phyloP scores from a whole-genome alignment of 1,140 invertebrate species.

The Rhyzopertha dominica region DNA sequence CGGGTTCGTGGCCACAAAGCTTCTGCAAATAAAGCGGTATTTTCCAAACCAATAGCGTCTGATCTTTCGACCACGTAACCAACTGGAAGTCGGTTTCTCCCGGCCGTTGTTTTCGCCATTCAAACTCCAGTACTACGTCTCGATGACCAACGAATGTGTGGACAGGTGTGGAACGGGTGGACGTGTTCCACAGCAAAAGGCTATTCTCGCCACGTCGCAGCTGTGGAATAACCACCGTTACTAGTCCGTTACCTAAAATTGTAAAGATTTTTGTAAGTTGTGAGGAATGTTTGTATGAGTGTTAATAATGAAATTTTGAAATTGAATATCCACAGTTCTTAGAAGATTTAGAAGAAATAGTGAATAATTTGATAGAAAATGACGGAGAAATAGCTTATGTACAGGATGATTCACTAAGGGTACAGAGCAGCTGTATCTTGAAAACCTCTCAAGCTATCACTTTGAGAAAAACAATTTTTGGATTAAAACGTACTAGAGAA shows the following conservation, averaged over 20 bases:
- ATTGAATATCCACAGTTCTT: too few species aligned
- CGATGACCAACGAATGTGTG: conserved; percentile 89
- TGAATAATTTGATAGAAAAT: too few species aligned
- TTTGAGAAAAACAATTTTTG: too few species aligned
- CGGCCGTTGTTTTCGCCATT: conserved; percentile 71
- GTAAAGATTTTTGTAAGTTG: conserved; percentile 42
- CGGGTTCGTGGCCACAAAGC: conserved; percentile 56
- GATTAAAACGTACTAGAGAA: too few species aligned
- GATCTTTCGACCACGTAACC: conserved; percentile 95
- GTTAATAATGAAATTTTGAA: too few species aligned
- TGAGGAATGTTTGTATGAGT: too few species aligned
- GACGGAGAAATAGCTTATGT: too few species aligned
- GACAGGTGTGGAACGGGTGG: conserved; percentile 64
- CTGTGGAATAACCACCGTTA: conserved; percentile 84
- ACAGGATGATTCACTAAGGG: too few species aligned
- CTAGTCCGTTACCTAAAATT: conserved; percentile 88
- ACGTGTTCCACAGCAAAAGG: conserved; percentile 75
- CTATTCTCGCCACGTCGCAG: conserved; percentile 73
- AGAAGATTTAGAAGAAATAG: too few species aligned
- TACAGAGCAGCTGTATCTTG: too few species aligned
- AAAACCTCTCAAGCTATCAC: too few species aligned
- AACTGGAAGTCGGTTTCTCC: conserved; percentile 71
- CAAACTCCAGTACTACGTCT: conserved; percentile 92
- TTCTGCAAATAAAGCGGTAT: conserved; percentile 80
- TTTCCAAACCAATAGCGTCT: conserved; percentile 84